phyloP scores from a whole-genome alignment of 1,140 invertebrate genomes.

The Branchinecta lynchi region DNA sequence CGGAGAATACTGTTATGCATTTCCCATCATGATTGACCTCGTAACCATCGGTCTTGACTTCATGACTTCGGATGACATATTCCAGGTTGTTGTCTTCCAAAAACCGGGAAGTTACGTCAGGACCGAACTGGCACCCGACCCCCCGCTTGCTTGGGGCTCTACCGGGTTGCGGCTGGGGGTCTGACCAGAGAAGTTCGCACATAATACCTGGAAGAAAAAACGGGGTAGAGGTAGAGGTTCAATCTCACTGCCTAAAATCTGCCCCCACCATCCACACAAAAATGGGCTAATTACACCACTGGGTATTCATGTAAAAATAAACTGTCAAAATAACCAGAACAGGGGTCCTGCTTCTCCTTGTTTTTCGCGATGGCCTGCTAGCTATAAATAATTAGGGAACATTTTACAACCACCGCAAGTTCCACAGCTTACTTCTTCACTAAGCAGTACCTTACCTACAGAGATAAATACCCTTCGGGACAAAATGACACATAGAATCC shows the following conservation, averaged over 20 bases:
- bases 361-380: no score
- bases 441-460: no score
- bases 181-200: constrained; percentile 97
- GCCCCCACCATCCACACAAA: no score
- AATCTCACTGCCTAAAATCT: background rate
- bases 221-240: constrained; percentile 14
- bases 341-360: no score
- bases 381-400: no score
- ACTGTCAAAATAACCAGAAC: no score
- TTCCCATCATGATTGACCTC: constrained; percentile 84
- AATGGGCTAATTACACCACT: no score
- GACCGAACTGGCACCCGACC: constrained; percentile 95
- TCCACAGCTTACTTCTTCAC: no score
- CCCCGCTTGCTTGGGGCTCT: constrained; percentile 85
- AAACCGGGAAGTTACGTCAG: constrained; percentile 84
- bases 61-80: constrained; percentile 90
- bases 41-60: constrained; percentile 94
- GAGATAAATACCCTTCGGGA: no score
- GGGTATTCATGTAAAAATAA: no score
- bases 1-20: constrained; percentile 92
- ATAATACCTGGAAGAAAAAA: constrained; percentile 46
- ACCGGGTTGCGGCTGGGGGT: constrained; percentile 77
- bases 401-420: no score
- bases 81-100: constrained; percentile 68
- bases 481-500: no score